phyloP scores from a whole-genome alignment of 2,888 invertebrate species.

The Pherbina coryleti region DNA sequence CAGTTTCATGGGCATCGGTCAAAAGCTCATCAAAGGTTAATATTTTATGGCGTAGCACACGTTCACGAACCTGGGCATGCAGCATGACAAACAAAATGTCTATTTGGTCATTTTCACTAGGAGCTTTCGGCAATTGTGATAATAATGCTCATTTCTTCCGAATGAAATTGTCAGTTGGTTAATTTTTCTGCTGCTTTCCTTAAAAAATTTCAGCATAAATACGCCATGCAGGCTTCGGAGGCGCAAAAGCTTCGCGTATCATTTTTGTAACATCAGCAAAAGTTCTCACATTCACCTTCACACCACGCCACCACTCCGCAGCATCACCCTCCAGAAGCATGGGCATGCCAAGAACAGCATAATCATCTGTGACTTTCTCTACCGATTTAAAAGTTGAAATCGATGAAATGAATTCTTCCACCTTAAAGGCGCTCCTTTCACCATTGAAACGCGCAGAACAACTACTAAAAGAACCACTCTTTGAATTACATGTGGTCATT shows the following conservation, averaged over 20 bases:
- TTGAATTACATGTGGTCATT: too few species aligned
- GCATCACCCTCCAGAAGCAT: conserved; percentile 13
- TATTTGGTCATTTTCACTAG: conserved; percentile 29
- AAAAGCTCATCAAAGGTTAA: conserved; percentile 19
- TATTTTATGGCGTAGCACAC: conserved; percentile 16
- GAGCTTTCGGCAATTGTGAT: conserved; percentile 18
- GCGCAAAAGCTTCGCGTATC: conserved; percentile 14
- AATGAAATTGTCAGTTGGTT: conserved; percentile 36
- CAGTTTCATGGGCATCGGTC: conserved; percentile 24
- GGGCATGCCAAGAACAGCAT: too few species aligned
- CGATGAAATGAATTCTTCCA: too few species aligned
- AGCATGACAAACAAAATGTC: conserved; percentile 32
- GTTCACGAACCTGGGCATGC: conserved; percentile 24
- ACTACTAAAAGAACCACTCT: too few species aligned
- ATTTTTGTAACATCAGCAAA: background rate
- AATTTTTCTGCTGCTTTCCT: conserved; percentile 26
- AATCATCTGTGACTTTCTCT: too few species aligned
- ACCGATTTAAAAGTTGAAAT: too few species aligned
- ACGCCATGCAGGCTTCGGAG: conserved; percentile 25
- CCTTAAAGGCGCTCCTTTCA: too few species aligned
- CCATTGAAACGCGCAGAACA: too few species aligned
- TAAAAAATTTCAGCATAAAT: conserved; percentile 19
- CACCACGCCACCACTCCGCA: too few species aligned
- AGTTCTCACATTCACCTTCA: background rate
- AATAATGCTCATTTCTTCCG: conserved; percentile 28